A percentile compares a stretch with the other conserved stretches of the same genome.
phyloP scores from a whole-genome alignment of 2,113 vertebrate genomes.

The Lycocorax pyrrhopterus region DNA sequence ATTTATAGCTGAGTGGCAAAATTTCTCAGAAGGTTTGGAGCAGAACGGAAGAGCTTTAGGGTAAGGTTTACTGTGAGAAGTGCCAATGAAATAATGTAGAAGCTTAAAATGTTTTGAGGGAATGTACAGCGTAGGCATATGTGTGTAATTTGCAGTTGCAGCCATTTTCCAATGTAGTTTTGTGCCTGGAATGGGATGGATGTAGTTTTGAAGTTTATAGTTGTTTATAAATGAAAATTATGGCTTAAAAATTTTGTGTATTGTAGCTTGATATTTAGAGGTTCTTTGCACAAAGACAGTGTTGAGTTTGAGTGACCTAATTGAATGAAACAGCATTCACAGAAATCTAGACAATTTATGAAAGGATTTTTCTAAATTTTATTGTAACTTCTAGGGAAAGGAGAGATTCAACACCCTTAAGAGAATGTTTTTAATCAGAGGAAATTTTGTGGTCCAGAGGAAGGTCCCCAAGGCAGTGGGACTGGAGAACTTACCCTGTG shows the following conservation, averaged over 20 bases:
- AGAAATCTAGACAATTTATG: not conserved
- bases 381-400: not conserved
- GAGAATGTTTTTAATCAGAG: not conserved
- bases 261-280: not conserved
- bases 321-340: not conserved
- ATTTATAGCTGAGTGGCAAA: not conserved
- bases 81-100: not conserved
- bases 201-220: not conserved
- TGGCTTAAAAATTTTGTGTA: not conserved
- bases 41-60: not conserved
- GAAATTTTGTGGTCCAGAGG: not conserved
- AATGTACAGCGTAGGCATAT: not conserved
- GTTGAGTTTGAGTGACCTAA: not conserved
- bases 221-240: not conserved
- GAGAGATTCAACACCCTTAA: not conserved
- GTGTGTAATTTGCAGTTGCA: not conserved
- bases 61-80: not conserved
- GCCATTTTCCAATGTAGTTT: not conserved
- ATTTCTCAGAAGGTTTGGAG: not conserved
- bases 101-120: not conserved
- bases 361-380: not conserved
- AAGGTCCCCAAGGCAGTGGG: not conserved
- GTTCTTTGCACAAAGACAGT: not conserved
- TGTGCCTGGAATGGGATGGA: not conserved
- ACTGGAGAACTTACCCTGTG: not conserved